phyloP scores from a whole-genome alignment of 2,113 vertebrate genomes.

The Spea multiplicata region DNA sequence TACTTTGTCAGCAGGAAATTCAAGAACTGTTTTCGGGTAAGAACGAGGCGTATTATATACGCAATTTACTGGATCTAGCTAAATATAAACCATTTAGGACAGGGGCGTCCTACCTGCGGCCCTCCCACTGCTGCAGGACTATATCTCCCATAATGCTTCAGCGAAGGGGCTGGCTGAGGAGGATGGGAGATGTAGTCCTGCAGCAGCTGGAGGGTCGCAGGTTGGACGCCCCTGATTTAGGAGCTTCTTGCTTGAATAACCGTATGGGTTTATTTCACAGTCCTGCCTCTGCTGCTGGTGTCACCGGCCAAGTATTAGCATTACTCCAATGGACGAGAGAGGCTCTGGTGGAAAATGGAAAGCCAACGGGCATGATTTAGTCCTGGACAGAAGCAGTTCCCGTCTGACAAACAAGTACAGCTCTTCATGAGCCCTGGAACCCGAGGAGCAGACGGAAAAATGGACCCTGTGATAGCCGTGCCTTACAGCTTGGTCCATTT shows the following conservation, averaged over 20 bases:
- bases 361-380: conserved; percentile 74
- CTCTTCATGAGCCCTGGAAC: conserved; percentile 64
- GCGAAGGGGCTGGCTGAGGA: too few species aligned
- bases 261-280: conserved; percentile 51
- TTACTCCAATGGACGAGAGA: conserved; percentile 70
- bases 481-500: too few species aligned
- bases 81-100: too few species aligned
- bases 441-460: neutral
- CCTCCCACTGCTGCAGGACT: too few species aligned
- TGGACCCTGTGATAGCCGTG: too few species aligned
- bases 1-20: conserved; percentile 91
- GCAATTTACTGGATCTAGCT: neutral
- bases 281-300: conserved; percentile 92
- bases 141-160: too few species aligned
- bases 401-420: conserved; percentile 84
- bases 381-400: conserved; percentile 81
- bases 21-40: conserved; percentile 91
- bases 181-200: too few species aligned
- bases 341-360: conserved; percentile 78
- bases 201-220: too few species aligned
- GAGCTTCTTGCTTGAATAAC: too few species aligned
- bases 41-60: neutral
- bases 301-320: conserved; percentile 66
- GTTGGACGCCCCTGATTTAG: too few species aligned
- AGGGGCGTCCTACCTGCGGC: too few species aligned